Conservation (phyloP, 1,140 invertebrate genomes). For the Neelides sp. region DNA sequence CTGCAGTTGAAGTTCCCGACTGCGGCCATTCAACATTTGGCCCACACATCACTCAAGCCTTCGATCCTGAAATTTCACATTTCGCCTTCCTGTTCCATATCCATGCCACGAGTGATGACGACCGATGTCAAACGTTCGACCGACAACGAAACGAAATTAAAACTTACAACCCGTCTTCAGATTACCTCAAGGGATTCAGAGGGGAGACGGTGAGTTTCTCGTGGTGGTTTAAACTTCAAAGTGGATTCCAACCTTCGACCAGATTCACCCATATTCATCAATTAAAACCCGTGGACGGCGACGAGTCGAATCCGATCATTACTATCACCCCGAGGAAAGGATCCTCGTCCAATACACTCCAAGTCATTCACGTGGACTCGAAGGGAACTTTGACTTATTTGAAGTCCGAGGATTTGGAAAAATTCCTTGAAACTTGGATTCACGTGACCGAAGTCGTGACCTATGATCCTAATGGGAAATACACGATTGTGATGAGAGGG, state of each 20-base stretch:
- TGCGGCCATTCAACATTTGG: background rate
- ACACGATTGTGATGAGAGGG: slow-evolving; percentile 1
- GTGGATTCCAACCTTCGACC: slow-evolving; percentile 16
- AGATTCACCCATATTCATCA: slow-evolving; percentile 25
- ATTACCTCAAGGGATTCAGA: background rate
- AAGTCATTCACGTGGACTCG: slow-evolving; percentile 12
- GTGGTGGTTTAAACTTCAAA: slow-evolving; percentile 24
- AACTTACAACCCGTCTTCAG: slow-evolving; percentile 6
- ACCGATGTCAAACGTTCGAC: slow-evolving; percentile 7
- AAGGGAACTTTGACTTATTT: slow-evolving; percentile 1
- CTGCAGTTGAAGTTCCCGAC: background rate
- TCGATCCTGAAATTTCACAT: background rate
- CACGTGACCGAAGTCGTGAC: slow-evolving; percentile 5
- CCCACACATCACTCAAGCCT: background rate
- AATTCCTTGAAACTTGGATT: slow-evolving; percentile 15
- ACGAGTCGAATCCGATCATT: slow-evolving; percentile 18
- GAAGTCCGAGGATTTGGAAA: background rate
- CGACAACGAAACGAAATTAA: slow-evolving; percentile 9
- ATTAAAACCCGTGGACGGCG: slow-evolving; percentile 19
- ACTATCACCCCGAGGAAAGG: slow-evolving; percentile 16
- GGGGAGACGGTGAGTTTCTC: slow-evolving; percentile 18
- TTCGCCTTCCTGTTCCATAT: background rate
- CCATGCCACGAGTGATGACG: slow-evolving; percentile 5
- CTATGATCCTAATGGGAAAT: slow-evolving; percentile 3
- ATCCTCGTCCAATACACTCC: slow-evolving; percentile 1